Evolutionary conservation across 2,797 vertebrate species (phyloP).

Genomic region (Takifugu ocellatus): DNA sequence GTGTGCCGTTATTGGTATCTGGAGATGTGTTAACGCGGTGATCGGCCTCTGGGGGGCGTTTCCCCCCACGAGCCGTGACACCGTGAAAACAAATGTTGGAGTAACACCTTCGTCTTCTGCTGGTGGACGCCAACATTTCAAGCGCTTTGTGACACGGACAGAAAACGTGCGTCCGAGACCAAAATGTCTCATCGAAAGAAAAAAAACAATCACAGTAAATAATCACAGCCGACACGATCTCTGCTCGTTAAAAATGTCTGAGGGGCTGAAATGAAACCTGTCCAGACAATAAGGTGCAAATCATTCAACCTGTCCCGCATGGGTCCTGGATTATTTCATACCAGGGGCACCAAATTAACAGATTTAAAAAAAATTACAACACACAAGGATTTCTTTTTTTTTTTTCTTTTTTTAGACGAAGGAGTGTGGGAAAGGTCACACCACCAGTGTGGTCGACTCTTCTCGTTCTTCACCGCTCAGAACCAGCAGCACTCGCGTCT

Average conservation of each 20-base stretch:
- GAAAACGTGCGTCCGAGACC: too few relatives aligned
- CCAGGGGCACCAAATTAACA: constrained; percentile 27
- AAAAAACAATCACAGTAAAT: constrained; percentile 17
- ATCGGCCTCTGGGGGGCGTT: background rate
- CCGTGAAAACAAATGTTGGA: background rate
- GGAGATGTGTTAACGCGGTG: too few relatives aligned
- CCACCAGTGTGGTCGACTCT: constrained; percentile 17
- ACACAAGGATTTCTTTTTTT: constrained; percentile 15
- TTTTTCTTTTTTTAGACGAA: constrained; percentile 18
- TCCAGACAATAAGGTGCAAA: constrained; percentile 14
- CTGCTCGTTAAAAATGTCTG: constrained; percentile 13
- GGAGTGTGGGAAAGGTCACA: constrained; percentile 26
- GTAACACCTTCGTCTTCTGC: too few relatives aligned
- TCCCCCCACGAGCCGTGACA: too few relatives aligned
- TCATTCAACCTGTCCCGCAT: background rate
- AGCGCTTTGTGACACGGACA: too few relatives aligned
- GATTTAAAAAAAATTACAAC: constrained; percentile 30
- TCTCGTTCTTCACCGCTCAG: constrained; percentile 24
- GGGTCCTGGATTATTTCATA: background rate
- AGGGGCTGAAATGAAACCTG: constrained; percentile 16
- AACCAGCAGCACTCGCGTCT: constrained; percentile 52
- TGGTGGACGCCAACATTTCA: too few relatives aligned
- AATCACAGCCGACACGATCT: constrained; percentile 12
- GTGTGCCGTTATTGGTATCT: background rate
- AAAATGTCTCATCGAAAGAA: constrained; percentile 4